phyloP scores from a whole-genome alignment of 2,113 vertebrate species.

The Atlantisia rogersi region DNA sequence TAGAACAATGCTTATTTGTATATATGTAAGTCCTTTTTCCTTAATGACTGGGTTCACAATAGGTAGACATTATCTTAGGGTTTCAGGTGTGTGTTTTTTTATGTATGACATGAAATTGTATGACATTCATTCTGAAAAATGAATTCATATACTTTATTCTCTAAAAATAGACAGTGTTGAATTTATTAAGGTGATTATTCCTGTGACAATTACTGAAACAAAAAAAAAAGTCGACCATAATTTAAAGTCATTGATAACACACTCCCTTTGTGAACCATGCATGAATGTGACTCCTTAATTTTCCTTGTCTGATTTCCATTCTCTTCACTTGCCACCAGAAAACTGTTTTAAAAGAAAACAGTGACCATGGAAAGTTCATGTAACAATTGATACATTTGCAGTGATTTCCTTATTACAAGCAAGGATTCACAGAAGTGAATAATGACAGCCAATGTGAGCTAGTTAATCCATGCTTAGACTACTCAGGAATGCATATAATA shows the following conservation, averaged over 20 bases:
- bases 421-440: not conserved
- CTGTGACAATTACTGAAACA: slow-evolving; percentile 1
- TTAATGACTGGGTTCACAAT: not conserved
- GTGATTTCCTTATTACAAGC: not conserved
- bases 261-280: not conserved
- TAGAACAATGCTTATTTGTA: not conserved
- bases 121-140: not conserved
- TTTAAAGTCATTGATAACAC: not conserved
- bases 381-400: not conserved
- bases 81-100: not conserved
- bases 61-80: not conserved
- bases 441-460: not conserved
- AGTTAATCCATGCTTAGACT: not conserved
- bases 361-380: not conserved
- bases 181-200: not conserved
- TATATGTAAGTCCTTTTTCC: not conserved
- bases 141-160: not conserved
- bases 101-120: too few relatives aligned
- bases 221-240: not conserved
- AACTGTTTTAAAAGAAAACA: not conserved
- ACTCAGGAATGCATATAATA: not conserved
- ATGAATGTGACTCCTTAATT: not conserved
- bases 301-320: not conserved
- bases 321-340: not conserved
- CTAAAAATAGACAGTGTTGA: not conserved